Percentiles rank a stretch among this genome's conserved stretches.
Conservation (phyloP, 2,888 invertebrate genomes). For the Clepsis dumicolana region DNA sequence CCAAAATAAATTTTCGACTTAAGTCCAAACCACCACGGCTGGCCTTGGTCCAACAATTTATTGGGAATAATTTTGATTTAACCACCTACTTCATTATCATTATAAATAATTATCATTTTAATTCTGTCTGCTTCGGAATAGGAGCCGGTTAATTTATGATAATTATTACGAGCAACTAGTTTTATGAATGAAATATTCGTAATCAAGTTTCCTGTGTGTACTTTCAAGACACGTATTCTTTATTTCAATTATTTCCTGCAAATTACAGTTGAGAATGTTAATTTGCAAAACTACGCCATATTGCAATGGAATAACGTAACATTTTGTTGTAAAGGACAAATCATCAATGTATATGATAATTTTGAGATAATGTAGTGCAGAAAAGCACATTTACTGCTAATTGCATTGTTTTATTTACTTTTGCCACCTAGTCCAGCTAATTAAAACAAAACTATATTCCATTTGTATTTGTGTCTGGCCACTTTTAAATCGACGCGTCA, state of each 20-base stretch:
- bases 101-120: conserved; percentile 51
- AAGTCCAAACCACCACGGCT: conserved; percentile 55
- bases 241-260: conserved; percentile 9
- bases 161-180: conserved; percentile 45
- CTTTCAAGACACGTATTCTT: conserved; percentile 5
- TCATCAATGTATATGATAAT: not conserved
- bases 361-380: no score
- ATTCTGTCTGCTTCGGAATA: conserved; percentile 53
- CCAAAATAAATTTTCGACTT: conserved; percentile 61
- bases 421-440: not conserved
- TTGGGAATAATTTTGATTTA: conserved; percentile 54
- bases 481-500: conserved; percentile 19
- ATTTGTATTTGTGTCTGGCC: conserved; percentile 1
- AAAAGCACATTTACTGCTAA: not conserved
- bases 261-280: conserved; percentile 3
- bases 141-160: conserved; percentile 58
- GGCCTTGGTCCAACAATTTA: conserved; percentile 60
- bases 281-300: not conserved
- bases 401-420: not conserved
- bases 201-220: conserved; percentile 30
- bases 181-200: conserved; percentile 59
- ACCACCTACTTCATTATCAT: conserved; percentile 50
- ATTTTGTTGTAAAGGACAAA: not conserved
- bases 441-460: conserved; percentile 2
- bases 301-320: not conserved